Conservation (phyloP, 2,113 vertebrate species). For the Gavia stellata region DNA sequence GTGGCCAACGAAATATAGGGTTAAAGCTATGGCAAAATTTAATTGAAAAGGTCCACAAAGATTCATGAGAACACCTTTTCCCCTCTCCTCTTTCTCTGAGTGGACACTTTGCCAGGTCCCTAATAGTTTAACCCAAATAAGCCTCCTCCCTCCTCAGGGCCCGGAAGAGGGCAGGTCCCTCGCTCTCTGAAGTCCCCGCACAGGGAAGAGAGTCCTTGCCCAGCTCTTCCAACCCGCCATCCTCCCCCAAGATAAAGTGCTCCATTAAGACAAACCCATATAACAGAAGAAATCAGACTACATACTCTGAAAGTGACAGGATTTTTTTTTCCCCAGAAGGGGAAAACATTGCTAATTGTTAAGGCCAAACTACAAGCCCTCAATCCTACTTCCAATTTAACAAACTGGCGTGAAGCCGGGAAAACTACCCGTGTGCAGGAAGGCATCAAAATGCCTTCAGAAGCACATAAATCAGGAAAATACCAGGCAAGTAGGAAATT, state of each 20-base stretch:
- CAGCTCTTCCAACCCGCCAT: fast-evolving
- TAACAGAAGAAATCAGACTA: not conserved
- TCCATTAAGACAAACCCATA: not conserved
- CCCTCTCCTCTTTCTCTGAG: not conserved
- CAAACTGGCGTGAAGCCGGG: not conserved
- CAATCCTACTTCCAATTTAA: not conserved
- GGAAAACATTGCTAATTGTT: not conserved
- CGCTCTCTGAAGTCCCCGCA: not conserved
- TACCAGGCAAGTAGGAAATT: not conserved
- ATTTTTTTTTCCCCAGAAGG: not conserved
- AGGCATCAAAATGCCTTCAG: not conserved
- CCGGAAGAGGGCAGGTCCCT: not conserved
- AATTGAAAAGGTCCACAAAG: not conserved
- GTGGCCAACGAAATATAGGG: not conserved
- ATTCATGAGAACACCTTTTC: fast-evolving
- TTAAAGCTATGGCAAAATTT: not conserved
- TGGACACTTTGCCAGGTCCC: not conserved
- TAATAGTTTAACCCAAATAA: not conserved
- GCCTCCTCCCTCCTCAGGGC: fast-evolving
- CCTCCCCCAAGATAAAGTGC: not conserved
- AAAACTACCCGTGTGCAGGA: not conserved
- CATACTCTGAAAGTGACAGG: not conserved
- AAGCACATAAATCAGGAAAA: slow-evolving; percentile 24
- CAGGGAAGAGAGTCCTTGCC: not conserved
- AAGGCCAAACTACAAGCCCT: not conserved